Base-by-base conservation (phyloP, 2,888 invertebrate species). In the Noctua comes region DNA sequence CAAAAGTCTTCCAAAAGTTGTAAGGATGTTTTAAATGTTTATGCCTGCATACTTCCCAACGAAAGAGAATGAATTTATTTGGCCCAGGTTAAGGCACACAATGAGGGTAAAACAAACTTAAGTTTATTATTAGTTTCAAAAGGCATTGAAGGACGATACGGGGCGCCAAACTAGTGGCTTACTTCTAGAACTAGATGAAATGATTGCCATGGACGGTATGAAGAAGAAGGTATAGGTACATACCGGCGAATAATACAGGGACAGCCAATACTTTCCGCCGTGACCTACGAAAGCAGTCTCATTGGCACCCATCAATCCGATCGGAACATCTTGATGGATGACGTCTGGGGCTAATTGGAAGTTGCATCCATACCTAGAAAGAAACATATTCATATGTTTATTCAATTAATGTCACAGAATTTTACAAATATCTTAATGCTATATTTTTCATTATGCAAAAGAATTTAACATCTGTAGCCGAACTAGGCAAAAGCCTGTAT, bases 211-310 rank as follows among this genome's bases (percentile, higher is more conserved):
- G 21, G 5, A 27, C 7, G 27, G 10, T 21, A 64, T 10, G 10
- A 31, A 21, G 27, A 64, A 31, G 21, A 21, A 36, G 5, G 36
- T 31, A 62, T 31, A 36, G 36, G 36, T 36, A 21, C 18, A 3
- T 64, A 96, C 96, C 95, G 96, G 95, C 2, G 96, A 95, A 74
- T 96, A 96, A 80, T 96, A 97, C 0, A 97, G 90, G 21, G 96
- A 91, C 0, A 97, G 93, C 96, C 96, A 97, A 83, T 96, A 97
- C 86, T 95, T 96, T 13, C 96, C 96, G 0, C 96, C 96, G 81
- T 96, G 96, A 0, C 96, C 96, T 0, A 97, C 95, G 80, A 96
- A 97, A 0, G 96, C 96, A 0, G 96, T 96, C 79, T 96, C 96
- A 73, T 96, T 96, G 27, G 95, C 95, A 62, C 95, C 95, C 90